Base-by-base conservation (phyloP, 2,888 invertebrate species). In the Lycia hirtaria region DNA sequence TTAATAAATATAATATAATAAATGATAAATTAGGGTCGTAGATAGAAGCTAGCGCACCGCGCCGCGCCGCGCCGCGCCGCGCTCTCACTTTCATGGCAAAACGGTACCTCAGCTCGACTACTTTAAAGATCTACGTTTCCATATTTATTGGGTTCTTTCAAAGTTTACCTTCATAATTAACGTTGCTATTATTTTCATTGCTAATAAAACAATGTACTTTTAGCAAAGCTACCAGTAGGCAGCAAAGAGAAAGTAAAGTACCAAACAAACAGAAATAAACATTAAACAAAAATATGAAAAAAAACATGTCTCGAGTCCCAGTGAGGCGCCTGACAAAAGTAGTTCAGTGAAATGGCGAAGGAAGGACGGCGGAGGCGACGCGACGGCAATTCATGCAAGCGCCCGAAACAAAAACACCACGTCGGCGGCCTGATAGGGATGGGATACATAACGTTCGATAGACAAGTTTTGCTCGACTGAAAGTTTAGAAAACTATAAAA, bases 301-400 rank as follows among this genome's bases (percentile, higher is more conserved):
- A 51, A 56, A 47, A 10, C 41, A 47, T 17, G 15, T 35, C 26
- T 20, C 26, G 38, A 41, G 56, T 50, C 38, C 38, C 48, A 48
- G 26, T 15, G 48, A 41, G 57, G 48, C 57, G 52, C 30, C 57
- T 57, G 57, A 53, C 57, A 48, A 30, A 44, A 58, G 52, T 58
- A 58, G 57, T 58, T 44, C 57, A 71, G 75, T 71, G 69, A 78
- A 76, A 74, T 75, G 77, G 76, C 72, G 71, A 75, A 75, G 76
- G 64, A 71, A 73, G 71, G 71, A 68, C 67, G 69, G 64, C 64
- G 72, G 73, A 72, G 71, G 72, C 71, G 75, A 28, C 44, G 74
- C 78, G 77, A 72, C 78, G 68, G 75, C 78, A 78, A 76, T 78
- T 77, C 77, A 78, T 78, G 76, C 69, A 71, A 71, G 71, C 72